Conservation (phyloP, 2,888 invertebrate species). For the Digitonthophagus gazella region DNA sequence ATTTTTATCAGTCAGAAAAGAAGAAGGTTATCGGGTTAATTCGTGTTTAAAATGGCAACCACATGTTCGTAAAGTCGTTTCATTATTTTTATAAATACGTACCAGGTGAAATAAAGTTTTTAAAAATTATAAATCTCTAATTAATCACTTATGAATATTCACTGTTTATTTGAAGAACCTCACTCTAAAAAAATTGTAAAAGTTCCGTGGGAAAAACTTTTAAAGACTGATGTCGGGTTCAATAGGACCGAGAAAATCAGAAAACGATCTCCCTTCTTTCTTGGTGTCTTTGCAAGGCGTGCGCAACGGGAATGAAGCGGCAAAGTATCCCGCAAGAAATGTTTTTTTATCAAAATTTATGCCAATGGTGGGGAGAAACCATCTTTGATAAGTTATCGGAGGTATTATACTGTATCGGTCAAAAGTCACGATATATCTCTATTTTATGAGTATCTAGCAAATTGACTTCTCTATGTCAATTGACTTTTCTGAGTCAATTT, state of each 20-base stretch:
- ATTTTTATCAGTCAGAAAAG: no score
- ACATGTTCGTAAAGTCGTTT: slow-evolving; percentile 3
- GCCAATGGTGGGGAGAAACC: not conserved
- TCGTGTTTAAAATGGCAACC: not conserved
- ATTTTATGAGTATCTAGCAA: not conserved
- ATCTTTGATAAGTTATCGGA: slow-evolving; percentile 16
- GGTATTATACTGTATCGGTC: slow-evolving; percentile 9
- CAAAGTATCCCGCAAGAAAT: not conserved
- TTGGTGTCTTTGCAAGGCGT: not conserved
- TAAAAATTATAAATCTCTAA: not conserved
- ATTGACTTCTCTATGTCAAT: not conserved
- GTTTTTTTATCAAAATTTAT: slow-evolving; percentile 12
- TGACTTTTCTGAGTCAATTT: no score
- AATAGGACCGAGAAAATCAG: no score
- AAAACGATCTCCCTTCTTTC: no score
- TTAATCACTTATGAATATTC: no score
- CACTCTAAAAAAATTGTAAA: no score
- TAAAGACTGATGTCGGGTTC: no score
- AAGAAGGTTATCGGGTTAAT: not conserved
- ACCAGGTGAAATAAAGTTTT: not conserved
- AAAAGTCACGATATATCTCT: slow-evolving; percentile 5
- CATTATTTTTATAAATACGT: slow-evolving; percentile 2
- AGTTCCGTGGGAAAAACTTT: no score
- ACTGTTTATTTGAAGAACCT: no score
- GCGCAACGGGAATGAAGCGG: not conserved